Base-by-base conservation (phyloP, 2,888 invertebrate species). In the Eilema griseolum region DNA sequence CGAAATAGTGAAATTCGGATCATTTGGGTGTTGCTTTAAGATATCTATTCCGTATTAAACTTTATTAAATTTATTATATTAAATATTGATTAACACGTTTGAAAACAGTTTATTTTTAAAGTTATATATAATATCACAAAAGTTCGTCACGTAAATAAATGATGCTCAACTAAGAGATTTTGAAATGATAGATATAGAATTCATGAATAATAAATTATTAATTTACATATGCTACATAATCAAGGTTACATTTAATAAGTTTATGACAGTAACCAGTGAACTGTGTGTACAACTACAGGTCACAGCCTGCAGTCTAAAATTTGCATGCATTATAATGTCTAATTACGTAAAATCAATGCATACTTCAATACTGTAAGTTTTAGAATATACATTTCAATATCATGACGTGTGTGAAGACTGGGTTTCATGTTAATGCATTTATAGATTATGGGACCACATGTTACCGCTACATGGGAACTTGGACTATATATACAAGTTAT, bases 141-240 rank as follows among this genome's bases (percentile, higher is more conserved):
- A 56, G 52, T 71, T 71, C 62, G 23, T 61, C 70, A 73, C 67
- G 67, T 66, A 71, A 70, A 46, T 66, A 46, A 64, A 75, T 67
- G 67, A 71, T 76, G 71, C 73, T 77, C 76, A 77, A 79, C 37
- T 60, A 69, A 69, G 56, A 77, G 74, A 74, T 75, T 69, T 76
- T 66, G 20, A 76, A 78, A 74, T 73, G 68, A 73, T 74, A 76
- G 71, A 68, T 71, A 59, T 71, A 67, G 24, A 31, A 28, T 57
- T 72, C 71, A 72, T 70, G 65, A 78, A 72, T 72, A 70, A 68
- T 60, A 71, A 64, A 74, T 82, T 77, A 68, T 77, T 73, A 71
- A 73, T 73, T 77, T 56, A 70, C 70, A 62, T 77, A 68, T 65
- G 23, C 31, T 70, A 74, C 46, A 73, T 52, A 76, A 64, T 68